Conservation (phyloP, 2,113 vertebrate species). For the Scopus umbretta region DNA sequence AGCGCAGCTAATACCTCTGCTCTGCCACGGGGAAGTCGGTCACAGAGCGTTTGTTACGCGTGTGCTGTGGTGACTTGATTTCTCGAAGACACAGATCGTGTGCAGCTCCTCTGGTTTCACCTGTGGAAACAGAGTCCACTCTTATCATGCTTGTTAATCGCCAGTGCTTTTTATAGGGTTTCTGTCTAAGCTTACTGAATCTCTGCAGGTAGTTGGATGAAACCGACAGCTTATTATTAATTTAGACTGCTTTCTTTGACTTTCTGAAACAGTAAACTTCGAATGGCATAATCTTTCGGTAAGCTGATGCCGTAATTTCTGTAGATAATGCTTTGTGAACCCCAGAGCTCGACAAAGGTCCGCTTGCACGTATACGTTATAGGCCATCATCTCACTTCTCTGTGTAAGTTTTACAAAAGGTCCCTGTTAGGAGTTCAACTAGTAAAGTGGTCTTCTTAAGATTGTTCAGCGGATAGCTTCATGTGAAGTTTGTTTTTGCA, state of each 20-base stretch:
- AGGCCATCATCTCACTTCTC: not conserved
- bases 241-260: not conserved
- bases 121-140: not conserved
- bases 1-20: not conserved
- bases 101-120: not conserved
- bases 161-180: not conserved
- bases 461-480: not conserved
- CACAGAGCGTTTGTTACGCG: not conserved
- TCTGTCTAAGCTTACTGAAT: not conserved
- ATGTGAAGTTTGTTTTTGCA: not conserved
- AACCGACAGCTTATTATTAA: not conserved
- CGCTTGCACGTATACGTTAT: not conserved
- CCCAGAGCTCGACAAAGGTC: not conserved
- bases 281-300: not conserved
- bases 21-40: not conserved
- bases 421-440: not conserved
- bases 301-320: not conserved
- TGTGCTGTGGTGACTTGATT: not conserved
- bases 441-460: not conserved
- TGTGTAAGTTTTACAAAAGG: not conserved
- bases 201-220: not conserved
- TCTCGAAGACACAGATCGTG: not conserved
- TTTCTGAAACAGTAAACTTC: not conserved
- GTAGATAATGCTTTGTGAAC: not conserved
- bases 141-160: slow-evolving; percentile 51